These are phyloP conservation scores for Dynastes tityus DNA, from an alignment of 2,888 invertebrate species.

Conservation along the genomic window DNA sequence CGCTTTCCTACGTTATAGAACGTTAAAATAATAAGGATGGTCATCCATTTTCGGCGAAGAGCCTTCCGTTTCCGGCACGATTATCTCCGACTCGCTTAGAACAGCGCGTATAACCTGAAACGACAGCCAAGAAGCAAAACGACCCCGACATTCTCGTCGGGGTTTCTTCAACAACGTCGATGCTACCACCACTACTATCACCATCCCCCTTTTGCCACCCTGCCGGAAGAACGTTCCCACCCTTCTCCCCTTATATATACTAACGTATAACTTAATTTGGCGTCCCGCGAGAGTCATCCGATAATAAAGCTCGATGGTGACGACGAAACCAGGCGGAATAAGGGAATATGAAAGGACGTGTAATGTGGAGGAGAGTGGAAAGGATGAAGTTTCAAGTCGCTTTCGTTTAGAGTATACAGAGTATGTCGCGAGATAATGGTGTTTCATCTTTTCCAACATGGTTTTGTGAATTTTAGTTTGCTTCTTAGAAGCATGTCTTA, in stretches of 20 bases:
- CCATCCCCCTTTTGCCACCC: not conserved
- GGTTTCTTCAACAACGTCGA: no score
- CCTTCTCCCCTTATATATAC: not conserved
- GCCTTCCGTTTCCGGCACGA: not conserved
- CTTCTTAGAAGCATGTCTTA: no score
- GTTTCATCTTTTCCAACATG: no score
- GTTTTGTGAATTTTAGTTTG: no score
- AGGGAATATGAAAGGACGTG: no score
- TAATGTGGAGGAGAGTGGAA: not conserved
- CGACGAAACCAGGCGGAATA: no score
- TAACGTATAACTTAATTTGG: constrained; percentile 20
- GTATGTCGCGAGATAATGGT: no score
- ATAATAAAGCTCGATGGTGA: constrained; percentile 11
- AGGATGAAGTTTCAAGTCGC: no score
- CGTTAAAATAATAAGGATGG: not conserved
- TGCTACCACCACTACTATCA: not conserved
- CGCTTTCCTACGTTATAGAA: not conserved
- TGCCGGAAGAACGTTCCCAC: no score
- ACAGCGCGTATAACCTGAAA: constrained; percentile 6
- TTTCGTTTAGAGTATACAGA: no score
- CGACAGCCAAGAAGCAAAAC: not conserved
- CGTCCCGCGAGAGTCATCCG: constrained; percentile 6
- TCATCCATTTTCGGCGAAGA: constrained; percentile 3
- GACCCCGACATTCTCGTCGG: constrained; percentile 8
- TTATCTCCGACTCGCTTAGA: constrained; percentile 5